Base-by-base conservation (phyloP, 2,113 vertebrate genomes). In the Sander vitreus region DNA sequence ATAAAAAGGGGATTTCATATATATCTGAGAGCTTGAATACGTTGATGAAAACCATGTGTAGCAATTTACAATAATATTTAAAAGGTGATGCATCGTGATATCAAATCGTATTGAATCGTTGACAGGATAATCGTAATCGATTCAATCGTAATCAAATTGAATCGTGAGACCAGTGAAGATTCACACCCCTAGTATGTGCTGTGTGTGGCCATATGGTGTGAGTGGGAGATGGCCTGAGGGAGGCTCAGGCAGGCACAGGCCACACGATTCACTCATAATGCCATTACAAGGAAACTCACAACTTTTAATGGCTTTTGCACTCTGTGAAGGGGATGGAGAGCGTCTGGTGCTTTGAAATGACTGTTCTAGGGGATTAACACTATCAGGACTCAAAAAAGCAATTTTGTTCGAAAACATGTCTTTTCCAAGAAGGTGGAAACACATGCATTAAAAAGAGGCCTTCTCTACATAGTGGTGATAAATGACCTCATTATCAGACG, bases 271-370 rank as follows among this genome's bases (percentile, higher is more conserved):
- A 69, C 80, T 88, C 86, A 90, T 88, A 85, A 90, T 93, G 62
- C 68, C 83, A 90, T 91, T 91, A 92, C 39, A 9, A 86, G 80
- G 36, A 85, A 84, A 93, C 83, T 71, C 81, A 71, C 59, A 92
- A 94, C 92, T 94, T 94, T 94, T 94, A 93, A 94, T 94, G 85
- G 92, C 85, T 94, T 94, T 85, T 93, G 91, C 81, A 78, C 85
- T 89, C 68, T 15, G 76, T 13, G 75, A 79, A 72, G 68, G 73
- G 51, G 83, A 83, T 50, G 58, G 80, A 81, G 87, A 88, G 88
- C 77, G 67, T 80, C 72, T 57, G 71, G 77, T 72, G 78, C 79
- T 90, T 85, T 83, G 80, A 86, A 86, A 83, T 71, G 77, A 88
- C 88, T 91, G 81, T 92, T 92, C 89, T 88, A 91, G 80, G 76